These are phyloP conservation scores for Belgica antarctica DNA, from an alignment of 2,888 invertebrate genomes.

Conservation along the genomic window DNA sequence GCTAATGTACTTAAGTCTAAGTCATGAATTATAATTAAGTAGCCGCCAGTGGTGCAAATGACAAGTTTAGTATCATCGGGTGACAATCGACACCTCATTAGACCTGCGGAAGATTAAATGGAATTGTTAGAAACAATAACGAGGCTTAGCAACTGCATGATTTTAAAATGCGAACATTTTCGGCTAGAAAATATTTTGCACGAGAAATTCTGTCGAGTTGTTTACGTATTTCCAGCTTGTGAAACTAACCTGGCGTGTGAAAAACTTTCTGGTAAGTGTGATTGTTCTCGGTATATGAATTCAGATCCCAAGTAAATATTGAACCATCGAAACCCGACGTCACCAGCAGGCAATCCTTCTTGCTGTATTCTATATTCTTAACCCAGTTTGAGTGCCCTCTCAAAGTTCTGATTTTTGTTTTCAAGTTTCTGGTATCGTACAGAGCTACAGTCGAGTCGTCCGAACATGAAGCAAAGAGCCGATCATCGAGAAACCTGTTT, in stretches of 20 bases:
- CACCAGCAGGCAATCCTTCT: conserved; percentile 76
- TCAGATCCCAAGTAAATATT: conserved; percentile 92
- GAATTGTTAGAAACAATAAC: not conserved
- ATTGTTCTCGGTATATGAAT: conserved; percentile 76
- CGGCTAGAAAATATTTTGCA: conserved; percentile 46
- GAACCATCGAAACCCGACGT: conserved; percentile 92
- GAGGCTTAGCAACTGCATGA: too few relatives aligned
- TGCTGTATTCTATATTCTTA: conserved; percentile 91
- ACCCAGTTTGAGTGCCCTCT: conserved; percentile 93
- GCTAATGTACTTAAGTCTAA: conserved; percentile 76
- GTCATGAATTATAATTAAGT: conserved; percentile 85
- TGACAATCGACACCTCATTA: conserved; percentile 84
- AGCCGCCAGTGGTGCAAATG: conserved; percentile 86
- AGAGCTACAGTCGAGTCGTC: conserved; percentile 90
- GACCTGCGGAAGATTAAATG: conserved; percentile 51
- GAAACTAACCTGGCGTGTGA: conserved; percentile 68
- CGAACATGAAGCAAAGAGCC: conserved; percentile 89
- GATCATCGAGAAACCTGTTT: conserved; percentile 82
- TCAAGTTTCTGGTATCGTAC: conserved; percentile 88
- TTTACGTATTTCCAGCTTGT: too few relatives aligned
- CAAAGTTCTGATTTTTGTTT: conserved; percentile 71
- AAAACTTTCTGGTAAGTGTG: conserved; percentile 78
- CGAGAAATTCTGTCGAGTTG: too few relatives aligned
- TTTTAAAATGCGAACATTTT: too few relatives aligned
- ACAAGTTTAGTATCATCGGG: conserved; percentile 85